Conservation (phyloP, 64 coral and sea anemone species). For the Montipora capricornis region DNA sequence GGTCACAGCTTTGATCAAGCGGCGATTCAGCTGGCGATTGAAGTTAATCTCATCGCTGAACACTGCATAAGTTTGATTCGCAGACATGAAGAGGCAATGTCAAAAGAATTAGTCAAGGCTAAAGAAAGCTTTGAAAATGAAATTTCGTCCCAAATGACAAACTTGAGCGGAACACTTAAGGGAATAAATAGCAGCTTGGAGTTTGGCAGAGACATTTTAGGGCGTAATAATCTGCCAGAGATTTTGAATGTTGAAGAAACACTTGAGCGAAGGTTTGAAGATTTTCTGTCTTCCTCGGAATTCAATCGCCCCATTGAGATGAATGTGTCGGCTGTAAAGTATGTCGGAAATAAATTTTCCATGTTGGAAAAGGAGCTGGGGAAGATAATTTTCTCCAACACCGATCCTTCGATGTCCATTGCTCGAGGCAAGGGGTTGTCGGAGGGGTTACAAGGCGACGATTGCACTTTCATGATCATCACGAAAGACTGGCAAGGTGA, state of each 20-base stretch:
- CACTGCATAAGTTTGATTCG: not conserved
- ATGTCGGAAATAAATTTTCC: not conserved
- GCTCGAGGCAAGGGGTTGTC: not conserved
- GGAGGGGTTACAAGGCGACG: not conserved
- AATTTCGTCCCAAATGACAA: not conserved
- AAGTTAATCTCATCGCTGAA: not conserved
- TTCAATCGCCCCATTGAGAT: not conserved
- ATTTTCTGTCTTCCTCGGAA: not conserved
- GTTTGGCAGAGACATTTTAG: constrained; percentile 8
- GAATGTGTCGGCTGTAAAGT: not conserved
- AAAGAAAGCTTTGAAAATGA: not conserved
- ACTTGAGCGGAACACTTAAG: not conserved
- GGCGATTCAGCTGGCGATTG: not conserved
- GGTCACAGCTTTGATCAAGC: not conserved
- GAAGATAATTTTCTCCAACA: not conserved
- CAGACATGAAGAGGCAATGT: not conserved
- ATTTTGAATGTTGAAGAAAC: constrained; percentile 40
- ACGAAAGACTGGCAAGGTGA: not conserved
- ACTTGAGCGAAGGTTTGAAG: constrained; percentile 18
- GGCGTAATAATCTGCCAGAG: constrained; percentile 11
- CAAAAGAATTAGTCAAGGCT: not conserved
- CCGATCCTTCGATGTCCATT: not conserved
- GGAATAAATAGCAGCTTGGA: constrained; percentile 7
- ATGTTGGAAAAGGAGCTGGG: not conserved
- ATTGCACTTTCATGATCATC: not conserved